Base-by-base conservation (phyloP, 2,888 invertebrate species). In the Zaprionus obscuricornis region DNA sequence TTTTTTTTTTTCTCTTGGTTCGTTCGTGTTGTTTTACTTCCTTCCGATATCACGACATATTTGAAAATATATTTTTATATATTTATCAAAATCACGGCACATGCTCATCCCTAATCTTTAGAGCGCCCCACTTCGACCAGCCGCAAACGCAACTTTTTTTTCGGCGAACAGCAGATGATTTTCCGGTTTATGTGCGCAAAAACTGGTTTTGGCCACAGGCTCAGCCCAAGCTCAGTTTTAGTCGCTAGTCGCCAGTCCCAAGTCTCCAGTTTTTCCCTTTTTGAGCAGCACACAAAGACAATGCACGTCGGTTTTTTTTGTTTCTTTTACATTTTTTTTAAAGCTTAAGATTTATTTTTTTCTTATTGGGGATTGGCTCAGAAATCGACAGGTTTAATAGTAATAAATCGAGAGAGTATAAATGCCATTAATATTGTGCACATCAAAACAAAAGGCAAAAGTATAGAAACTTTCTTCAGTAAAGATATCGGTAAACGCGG, bases 381-480 rank as follows among this genome's bases (percentile, higher is more conserved):
- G 52, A 87, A 75, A 45, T 95, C 95, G 87, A 95, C 93, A 71
- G 96, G 95, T 91, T 96, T 96, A 52, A 97, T 92, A 40, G 95
- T 97, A 79, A 97, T 94, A 91, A 95, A 97, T 90, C 95, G 93
- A 62, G 98, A 97, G 66, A 97, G 91, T 84, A 97, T 92, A 89
- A 97, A 94, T 59, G 95, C 96, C 76, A 96, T 91, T 65, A 96
- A 84, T 83, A 97, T 91, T 20, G 97, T 96, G n/a, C n/a, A n/a
- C n/a, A n/a, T n/a, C 95, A 91, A 98, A 95, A 87, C 94, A 94
- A 50, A 94, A 92, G 51, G 95, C 97, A 91, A 97, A 98, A 75
- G 96, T 94, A 90, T 99, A 99, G 92, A 98, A 99, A 36, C 97
- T 95, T 89, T 99, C 98, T 91, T 99, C 98, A 72, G 98, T 98